A percentile compares a stretch with the other conserved stretches of the same genome.
Conservation (phyloP, 2,113 vertebrate genomes). For the Gymnorhina tibicen region DNA sequence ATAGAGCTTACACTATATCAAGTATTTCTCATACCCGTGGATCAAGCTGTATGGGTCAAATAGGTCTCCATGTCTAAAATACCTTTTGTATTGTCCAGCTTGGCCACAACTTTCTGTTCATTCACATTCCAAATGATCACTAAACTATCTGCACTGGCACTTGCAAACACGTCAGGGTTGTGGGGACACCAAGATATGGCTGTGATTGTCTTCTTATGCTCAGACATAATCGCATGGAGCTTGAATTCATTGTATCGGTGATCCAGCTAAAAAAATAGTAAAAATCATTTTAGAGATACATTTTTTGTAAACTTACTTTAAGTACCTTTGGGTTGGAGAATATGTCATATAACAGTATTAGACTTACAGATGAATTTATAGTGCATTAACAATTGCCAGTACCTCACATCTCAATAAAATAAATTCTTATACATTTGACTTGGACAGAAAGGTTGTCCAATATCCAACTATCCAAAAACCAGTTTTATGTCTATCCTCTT, state of each 20-base stretch:
- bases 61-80: not conserved
- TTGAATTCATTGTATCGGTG: slow-evolving; percentile 95
- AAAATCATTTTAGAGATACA: not conserved
- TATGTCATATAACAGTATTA: not conserved
- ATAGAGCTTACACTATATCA: not conserved
- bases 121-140: slow-evolving; percentile 95
- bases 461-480: not conserved
- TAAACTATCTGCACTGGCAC: slow-evolving; percentile 88
- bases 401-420: not conserved
- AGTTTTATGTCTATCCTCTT: not conserved
- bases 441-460: not conserved
- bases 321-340: not conserved
- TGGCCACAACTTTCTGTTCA: slow-evolving; percentile 88
- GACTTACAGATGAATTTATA: not conserved
- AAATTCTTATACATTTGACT: not conserved
- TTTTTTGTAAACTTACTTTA: not conserved
- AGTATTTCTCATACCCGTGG: not conserved
- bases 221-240: slow-evolving; percentile 93
- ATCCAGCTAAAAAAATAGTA: slow-evolving; percentile 80
- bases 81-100: slow-evolving; percentile 95
- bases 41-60: not conserved
- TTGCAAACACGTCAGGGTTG: slow-evolving; percentile 89
- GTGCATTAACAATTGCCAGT: not conserved
- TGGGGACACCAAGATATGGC: slow-evolving; percentile 96
- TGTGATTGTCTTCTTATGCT: slow-evolving; percentile 98